Base-by-base conservation (phyloP, 2,113 vertebrate species). In the Tyto alba region DNA sequence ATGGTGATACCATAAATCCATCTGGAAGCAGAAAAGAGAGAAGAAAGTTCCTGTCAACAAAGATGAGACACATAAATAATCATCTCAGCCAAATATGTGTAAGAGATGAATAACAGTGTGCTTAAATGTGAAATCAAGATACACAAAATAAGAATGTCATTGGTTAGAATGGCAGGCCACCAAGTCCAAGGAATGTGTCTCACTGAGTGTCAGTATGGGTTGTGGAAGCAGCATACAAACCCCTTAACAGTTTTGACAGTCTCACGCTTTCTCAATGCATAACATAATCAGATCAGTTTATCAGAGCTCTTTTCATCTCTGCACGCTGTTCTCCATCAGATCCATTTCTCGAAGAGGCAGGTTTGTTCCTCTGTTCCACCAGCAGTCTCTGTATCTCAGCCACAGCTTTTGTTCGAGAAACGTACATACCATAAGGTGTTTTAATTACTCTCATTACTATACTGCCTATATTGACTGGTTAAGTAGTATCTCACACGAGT, bases 371-470 rank as follows among this genome's bases (percentile, higher is more conserved):
- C n/a, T 85, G 36, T 74, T 91, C 59, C 1, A 5, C 32, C 40
- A 84, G 48, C 19, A 81, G 75, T 41, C 17, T 84, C 30, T 2
- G 1, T 52, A 40, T 66, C 56, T 93, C 76, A 74, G 27, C 47
- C 45, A 36, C 26, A 38, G 30, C 17, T 72, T 94, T 86, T 76
- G 20, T 85, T 92, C 1, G 3, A 64, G 85, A 95, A 94, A 73
- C 38, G 16, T 50, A 21, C 0, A 4, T 50, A 55, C 36, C 67
- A 87, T 77, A 94, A 96, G 60, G 78, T 77, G 47, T 88, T 96
- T 89, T 90, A 96, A 95, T 96, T 95, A 72, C 34, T 60, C 23
- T 93, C 83, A 78, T 93, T 91, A 76, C 34, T 53, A 40, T 30
- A 52, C 29, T 78, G 79, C 66, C 59, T 86, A 27, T 96, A 89